Evolutionary conservation across 2,113 vertebrate species (phyloP), one percentile per base, ranked within the genome.

Genomic region (Caranx ignobilis): DNA sequence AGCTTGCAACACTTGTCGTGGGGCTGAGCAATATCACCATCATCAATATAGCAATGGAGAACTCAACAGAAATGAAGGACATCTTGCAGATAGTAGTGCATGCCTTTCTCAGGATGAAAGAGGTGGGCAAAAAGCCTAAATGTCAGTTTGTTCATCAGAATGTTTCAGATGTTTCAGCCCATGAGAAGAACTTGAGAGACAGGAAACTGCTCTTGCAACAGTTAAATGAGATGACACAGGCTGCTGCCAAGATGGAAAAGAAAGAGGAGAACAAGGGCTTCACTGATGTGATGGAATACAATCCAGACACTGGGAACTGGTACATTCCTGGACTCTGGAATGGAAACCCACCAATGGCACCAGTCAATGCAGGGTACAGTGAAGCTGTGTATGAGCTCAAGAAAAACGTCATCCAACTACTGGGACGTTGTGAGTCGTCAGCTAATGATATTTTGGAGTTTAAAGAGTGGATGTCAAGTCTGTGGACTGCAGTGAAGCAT

Each of bases 61-160:
- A 92, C 70, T 81, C 84, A 16, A 65, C 76, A 18, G 90, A 93
- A 52, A 94, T 94, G 91, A 93, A 90, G 12, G 91, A 94, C 48
- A 91, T 93, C 79, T 76, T 93, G 12, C 91, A 94, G 63, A 93
- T 81, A 75, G 92, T 91, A 15, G 92, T 94, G 5, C 92, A 94
- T 62, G 92, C 92, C 13, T 93, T 94, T 34, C 75, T 93, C 82
- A 89, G 91, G 72, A 92, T 93, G 91, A 93, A 85, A 64, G 84
- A 93, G 65, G 91, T 91, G 0, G 95, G 95, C 7, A 95, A 95
- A 48, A 91, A 93, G 73, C 93, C 95, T 0, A 95, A 84, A 77
- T 96, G 94, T 77, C 91, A 92, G 65, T 96, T 96, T 72, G 93
- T 97, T 1, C 94, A 95, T 71, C 95, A 96, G 90, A 96, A 94